phyloP scores from a whole-genome alignment of 2,888 invertebrate genomes.

The Zygothrica quintamaculata region DNA sequence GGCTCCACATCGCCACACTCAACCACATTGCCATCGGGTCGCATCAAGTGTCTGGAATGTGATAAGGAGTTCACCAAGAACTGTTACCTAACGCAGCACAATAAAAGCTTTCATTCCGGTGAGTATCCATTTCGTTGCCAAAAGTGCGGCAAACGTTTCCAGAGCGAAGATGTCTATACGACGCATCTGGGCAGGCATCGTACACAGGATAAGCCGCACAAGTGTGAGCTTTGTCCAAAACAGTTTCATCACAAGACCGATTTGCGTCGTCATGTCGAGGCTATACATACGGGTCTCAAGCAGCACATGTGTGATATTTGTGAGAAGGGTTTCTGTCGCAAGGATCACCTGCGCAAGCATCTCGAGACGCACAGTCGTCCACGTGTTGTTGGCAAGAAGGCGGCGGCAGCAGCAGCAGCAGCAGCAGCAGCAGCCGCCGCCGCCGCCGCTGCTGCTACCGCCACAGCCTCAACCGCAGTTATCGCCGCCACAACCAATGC shows the following conservation, averaged over 20 bases:
- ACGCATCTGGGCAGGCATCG: constrained; percentile 91
- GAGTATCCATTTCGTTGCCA: constrained; percentile 94
- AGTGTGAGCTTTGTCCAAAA: constrained; percentile 93
- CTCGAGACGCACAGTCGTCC: constrained; percentile 89
- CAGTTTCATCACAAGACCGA: constrained; percentile 97
- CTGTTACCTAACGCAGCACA: constrained; percentile 95
- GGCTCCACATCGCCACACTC: constrained; percentile 70
- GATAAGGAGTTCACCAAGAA: constrained; percentile 93
- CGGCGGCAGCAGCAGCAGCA: constrained; percentile 47
- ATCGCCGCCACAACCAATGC: constrained; percentile 31
- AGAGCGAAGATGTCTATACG: constrained; percentile 88
- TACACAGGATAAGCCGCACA: constrained; percentile 92
- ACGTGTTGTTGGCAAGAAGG: constrained; percentile 56
- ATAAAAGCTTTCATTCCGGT: constrained; percentile 94
- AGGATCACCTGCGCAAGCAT: constrained; percentile 96
- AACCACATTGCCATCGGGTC: constrained; percentile 76
- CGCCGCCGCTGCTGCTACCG: constrained; percentile 44
- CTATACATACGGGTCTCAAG: constrained; percentile 92
- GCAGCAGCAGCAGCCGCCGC: constrained; percentile 32
- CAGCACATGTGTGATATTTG: constrained; percentile 93
- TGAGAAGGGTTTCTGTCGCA: constrained; percentile 94
- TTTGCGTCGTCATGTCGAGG: constrained; percentile 92
- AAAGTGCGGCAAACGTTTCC: constrained; percentile 93
- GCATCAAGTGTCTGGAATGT: constrained; percentile 91
- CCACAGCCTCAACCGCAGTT: constrained; percentile 32